Conservation (phyloP, 2,888 invertebrate genomes). For the Ophion obscuratus region DNA sequence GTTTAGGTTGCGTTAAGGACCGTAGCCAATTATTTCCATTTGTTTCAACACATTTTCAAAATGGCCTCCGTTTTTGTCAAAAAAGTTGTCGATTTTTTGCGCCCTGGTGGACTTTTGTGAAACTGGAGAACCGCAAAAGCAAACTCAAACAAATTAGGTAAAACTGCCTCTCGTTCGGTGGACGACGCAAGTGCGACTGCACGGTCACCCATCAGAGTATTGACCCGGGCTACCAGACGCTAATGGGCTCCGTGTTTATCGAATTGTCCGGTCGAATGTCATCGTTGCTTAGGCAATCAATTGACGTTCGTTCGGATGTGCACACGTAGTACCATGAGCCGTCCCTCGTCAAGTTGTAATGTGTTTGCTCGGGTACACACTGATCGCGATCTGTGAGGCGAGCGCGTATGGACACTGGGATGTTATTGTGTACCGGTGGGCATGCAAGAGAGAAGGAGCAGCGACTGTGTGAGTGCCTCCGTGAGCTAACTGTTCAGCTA, state of each 20-base stretch:
- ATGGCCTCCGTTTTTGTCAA: too few relatives aligned
- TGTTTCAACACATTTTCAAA: too few relatives aligned
- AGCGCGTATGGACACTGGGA: constrained; percentile 3
- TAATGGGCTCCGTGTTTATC: too few relatives aligned
- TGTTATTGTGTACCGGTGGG: constrained; percentile 20
- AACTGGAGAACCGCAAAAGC: too few relatives aligned
- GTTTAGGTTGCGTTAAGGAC: too few relatives aligned
- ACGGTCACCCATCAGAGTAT: neutral
- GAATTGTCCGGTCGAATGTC: neutral
- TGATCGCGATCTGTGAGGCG: constrained; percentile 7
- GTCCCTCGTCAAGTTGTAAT: constrained; percentile 41
- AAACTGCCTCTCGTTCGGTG: too few relatives aligned
- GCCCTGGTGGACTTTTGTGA: too few relatives aligned
- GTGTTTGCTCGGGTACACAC: constrained; percentile 28
- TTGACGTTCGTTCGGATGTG: neutral
- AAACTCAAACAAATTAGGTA: too few relatives aligned
- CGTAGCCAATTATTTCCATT: too few relatives aligned
- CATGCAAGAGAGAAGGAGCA: constrained; percentile 2
- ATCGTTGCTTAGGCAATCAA: neutral
- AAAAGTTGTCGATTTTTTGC: too few relatives aligned
- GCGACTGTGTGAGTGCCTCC: constrained; percentile 34
- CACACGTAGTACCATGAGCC: neutral
- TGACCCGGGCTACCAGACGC: neutral
- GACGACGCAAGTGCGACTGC: neutral
- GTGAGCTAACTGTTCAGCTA: constrained; percentile 59